Evolutionary conservation across 1,140 invertebrate species (phyloP).

Genomic region (Drosophila mayri): DNA sequence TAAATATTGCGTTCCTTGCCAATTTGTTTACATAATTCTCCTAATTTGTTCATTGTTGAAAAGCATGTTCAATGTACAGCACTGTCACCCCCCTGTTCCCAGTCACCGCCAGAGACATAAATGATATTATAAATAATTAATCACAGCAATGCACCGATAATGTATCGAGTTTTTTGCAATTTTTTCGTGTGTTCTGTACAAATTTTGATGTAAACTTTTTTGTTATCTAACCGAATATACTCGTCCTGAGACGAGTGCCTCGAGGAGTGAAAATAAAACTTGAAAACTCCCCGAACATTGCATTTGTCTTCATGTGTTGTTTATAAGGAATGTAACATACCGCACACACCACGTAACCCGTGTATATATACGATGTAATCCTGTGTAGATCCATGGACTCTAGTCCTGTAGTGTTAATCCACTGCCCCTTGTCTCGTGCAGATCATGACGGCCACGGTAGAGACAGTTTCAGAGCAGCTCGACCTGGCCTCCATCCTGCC

Average conservation of each 20-base stretch:
- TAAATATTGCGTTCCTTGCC: slow-evolving; percentile 66
- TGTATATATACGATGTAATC: slow-evolving; percentile 57
- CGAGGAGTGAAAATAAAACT: slow-evolving; percentile 58
- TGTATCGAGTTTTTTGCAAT: slow-evolving; percentile 57
- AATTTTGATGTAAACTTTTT: slow-evolving; percentile 60
- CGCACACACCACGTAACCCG: slow-evolving; percentile 54
- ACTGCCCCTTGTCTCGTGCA: slow-evolving; percentile 84
- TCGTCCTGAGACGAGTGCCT: slow-evolving; percentile 26
- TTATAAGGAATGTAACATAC: slow-evolving; percentile 68
- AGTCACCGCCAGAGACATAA: slow-evolving; percentile 17
- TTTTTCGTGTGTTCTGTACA: slow-evolving; percentile 62
- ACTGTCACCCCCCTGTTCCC: slow-evolving; percentile 36
- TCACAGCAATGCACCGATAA: slow-evolving; percentile 62
- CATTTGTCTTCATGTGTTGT: slow-evolving; percentile 70
- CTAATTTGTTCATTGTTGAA: slow-evolving; percentile 50
- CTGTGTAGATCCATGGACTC: slow-evolving; percentile 14
- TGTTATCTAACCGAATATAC: slow-evolving; percentile 24
- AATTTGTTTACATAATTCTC: slow-evolving; percentile 34
- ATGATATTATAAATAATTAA: slow-evolving; percentile 21
- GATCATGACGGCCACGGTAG: slow-evolving; percentile 97
- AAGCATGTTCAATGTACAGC: slow-evolving; percentile 75
- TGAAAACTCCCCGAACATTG: slow-evolving; percentile 42
- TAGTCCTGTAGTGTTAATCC: slow-evolving; percentile 9
- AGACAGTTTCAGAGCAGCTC: slow-evolving; percentile 95
- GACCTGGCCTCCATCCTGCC: slow-evolving; percentile 93